Evolutionary conservation across 2,888 invertebrate genomes (phyloP).

Genomic region (Synanthedon formicaeformis): DNA sequence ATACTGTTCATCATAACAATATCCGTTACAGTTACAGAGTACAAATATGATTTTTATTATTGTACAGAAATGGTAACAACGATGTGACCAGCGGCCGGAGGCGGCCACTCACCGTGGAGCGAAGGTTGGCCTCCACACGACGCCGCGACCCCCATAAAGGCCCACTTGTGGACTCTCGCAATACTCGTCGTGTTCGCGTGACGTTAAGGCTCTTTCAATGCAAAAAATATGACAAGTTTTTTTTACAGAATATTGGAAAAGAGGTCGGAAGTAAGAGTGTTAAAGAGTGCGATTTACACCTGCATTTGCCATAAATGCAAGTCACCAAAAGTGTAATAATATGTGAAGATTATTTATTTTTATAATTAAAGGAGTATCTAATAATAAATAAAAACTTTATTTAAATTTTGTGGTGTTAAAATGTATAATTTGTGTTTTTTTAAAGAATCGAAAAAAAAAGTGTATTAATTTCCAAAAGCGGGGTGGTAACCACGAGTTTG

Average conservation of each 20-base stretch:
- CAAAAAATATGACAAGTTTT: too few species aligned
- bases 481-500: too few species aligned
- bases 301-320: too few species aligned
- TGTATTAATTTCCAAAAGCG: too few species aligned
- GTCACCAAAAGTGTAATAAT: neutral
- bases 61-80: constrained; percentile 54
- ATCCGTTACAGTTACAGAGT: too few species aligned
- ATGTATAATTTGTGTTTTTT: too few species aligned
- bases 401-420: neutral
- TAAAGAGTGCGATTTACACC: too few species aligned
- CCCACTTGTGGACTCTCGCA: neutral
- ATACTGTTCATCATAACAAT: too few species aligned
- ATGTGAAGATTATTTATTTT: neutral
- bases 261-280: too few species aligned
- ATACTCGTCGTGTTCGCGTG: neutral
- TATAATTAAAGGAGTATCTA: neutral
- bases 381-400: neutral
- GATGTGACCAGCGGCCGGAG: constrained; percentile 53
- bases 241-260: too few species aligned
- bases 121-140: constrained; percentile 46
- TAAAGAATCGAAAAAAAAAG: too few species aligned
- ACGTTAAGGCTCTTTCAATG: neutral
- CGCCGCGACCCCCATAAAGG: neutral
- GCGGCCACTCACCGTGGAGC: constrained; percentile 36
- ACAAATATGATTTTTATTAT: too few species aligned